Base-by-base conservation (phyloP, 2,113 vertebrate genomes). In the Myotis yumanensis region DNA sequence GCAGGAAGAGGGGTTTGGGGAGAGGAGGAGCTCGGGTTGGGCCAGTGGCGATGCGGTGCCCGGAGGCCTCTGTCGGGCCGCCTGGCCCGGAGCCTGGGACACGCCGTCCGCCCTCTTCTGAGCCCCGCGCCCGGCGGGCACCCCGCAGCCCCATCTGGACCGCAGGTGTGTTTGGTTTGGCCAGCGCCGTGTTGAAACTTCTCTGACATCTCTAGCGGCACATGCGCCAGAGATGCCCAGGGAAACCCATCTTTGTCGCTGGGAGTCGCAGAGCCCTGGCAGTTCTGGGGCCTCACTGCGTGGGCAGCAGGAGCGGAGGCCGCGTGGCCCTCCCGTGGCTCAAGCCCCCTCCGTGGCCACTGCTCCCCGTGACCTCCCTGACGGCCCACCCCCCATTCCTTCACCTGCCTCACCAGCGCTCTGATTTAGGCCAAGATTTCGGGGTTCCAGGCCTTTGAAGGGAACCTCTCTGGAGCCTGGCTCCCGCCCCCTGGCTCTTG, bases 101-200 rank as follows among this genome's bases (percentile, higher is more conserved):
- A 6, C 0, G 23, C 86, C 94, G 20, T 73, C 35, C 28, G 92
- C 79, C 89, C 94, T 76, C 37, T 90, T 84, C 87, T 80, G 73
- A 90, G 83, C 87, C 92, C 86, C 64, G 72, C 88, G 93, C 86
- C 80, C 87, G 94, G 57, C 76, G 89, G 87, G 90, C 93, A 91
- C 66, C 64, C 37, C 71, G 59, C 52, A 72, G 66, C 71, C 85
- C 96, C 96, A 97, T 96, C 95, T 97, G 97, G 92, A 85, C 87
- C 79, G 57, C 97, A 96, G 90, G 95, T 97, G 97, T 97, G 93
- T 94, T 96, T 95, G 91, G 64, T 91, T 96, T 97, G 95, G 95
- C 93, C 85, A n/a, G 11, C 40, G 12, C 32, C 52, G 32, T 81
- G 77, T 96, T 95, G 93, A 94, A 77, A 91, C 92, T 92, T 95